Evolutionary conservation across 2,888 invertebrate genomes (phyloP).

Genomic region (Lasioglossum pauxillum): DNA sequence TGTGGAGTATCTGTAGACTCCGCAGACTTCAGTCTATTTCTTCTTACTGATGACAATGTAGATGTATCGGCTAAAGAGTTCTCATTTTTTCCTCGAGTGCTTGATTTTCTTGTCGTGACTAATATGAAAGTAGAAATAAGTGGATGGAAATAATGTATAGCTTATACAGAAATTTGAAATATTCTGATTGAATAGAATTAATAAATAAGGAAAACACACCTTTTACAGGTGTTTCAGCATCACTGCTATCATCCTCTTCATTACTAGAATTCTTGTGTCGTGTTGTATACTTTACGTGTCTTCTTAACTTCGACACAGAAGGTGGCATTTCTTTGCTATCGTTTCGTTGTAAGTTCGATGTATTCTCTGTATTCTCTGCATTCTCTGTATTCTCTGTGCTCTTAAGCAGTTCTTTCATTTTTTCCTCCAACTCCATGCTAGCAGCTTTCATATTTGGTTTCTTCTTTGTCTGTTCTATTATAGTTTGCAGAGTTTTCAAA

Average conservation of each 20-base stretch:
- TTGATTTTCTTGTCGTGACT: not conserved
- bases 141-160: not conserved
- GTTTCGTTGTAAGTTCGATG: not conserved
- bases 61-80: not conserved
- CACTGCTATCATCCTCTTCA: constrained; percentile 65
- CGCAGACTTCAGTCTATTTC: constrained; percentile 18
- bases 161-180: not conserved
- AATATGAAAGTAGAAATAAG: constrained; percentile 17
- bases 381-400: constrained; percentile 59
- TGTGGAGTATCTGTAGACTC: not conserved
- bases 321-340: constrained; percentile 77
- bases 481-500: constrained; percentile 73
- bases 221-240: constrained; percentile 36
- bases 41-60: constrained; percentile 20
- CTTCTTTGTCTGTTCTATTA: constrained; percentile 80
- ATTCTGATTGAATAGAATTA: not conserved
- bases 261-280: constrained; percentile 60
- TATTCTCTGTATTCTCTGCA: constrained; percentile 33
- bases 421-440: constrained; percentile 79
- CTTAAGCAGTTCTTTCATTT: constrained; percentile 77
- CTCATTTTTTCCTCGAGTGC: not conserved
- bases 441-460: constrained; percentile 76
- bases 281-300: not conserved
- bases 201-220: constrained; percentile 27
- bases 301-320: constrained; percentile 29